Evolutionary conservation across 2,888 invertebrate species (phyloP).

Genomic region (Chymomyza fuscimana): DNA sequence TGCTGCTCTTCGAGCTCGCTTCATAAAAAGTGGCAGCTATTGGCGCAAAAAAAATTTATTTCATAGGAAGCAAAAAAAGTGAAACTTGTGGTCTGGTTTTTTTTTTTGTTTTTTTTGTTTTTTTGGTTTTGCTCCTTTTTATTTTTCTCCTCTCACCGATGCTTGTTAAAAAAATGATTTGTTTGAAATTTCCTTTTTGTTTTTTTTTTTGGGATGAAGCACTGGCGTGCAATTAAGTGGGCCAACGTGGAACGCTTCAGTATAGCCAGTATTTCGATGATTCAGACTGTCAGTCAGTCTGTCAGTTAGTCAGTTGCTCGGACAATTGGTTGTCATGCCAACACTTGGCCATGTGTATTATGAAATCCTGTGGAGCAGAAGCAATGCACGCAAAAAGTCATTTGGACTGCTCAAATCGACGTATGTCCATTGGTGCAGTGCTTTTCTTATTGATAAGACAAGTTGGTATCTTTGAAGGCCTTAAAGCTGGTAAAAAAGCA

Average conservation of each 20-base stretch:
- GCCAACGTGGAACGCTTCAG: constrained; percentile 27
- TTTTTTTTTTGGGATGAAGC: constrained; percentile 29
- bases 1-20: constrained; percentile 5
- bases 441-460: neutral
- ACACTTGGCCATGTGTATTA: neutral
- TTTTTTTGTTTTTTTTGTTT: no score
- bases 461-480: neutral
- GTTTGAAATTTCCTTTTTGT: constrained; percentile 19
- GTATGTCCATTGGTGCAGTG: neutral
- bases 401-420: neutral
- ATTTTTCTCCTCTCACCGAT: neutral
- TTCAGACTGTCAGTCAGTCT: constrained; percentile 15
- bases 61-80: constrained; percentile 24
- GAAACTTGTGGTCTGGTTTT: constrained; percentile 10
- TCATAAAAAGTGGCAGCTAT: constrained; percentile 26
- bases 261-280: constrained; percentile 10
- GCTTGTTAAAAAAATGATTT: constrained; percentile 17
- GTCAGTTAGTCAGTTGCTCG: neutral
- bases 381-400: neutral
- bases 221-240: constrained; percentile 51
- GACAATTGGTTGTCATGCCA: neutral
- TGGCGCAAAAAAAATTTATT: constrained; percentile 27
- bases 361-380: neutral
- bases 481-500: neutral
- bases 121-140: neutral